Conservation (phyloP, 1,140 invertebrate genomes). For the Heterodera carotae region DNA sequence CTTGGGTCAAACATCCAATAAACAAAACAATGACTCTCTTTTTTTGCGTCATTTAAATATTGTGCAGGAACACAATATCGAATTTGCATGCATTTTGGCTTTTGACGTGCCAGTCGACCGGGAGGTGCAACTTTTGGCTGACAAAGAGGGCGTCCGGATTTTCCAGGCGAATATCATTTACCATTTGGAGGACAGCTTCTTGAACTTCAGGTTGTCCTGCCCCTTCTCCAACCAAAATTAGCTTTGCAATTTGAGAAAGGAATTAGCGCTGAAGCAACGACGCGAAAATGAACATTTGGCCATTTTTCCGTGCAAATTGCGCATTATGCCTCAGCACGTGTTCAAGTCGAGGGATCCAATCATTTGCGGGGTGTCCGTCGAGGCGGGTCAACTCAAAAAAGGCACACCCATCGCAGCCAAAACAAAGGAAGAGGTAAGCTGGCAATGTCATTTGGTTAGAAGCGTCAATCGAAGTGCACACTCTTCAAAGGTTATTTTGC, state of each 20-base stretch:
- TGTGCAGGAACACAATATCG: slow-evolving; percentile 63
- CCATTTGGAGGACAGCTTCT: slow-evolving; percentile 97
- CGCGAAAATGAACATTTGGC: slow-evolving; percentile 93
- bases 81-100: slow-evolving; percentile 93
- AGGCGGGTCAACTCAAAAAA: slow-evolving; percentile 89
- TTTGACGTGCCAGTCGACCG: slow-evolving; percentile 98
- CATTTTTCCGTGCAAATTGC: slow-evolving; percentile 95
- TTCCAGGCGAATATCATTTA: slow-evolving; percentile 99
- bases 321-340: slow-evolving; percentile 82
- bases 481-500: slow-evolving; percentile 81
- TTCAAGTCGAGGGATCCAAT: slow-evolving; percentile 98
- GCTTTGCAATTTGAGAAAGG: slow-evolving; percentile 72
- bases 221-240: not conserved
- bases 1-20: too few species aligned
- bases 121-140: slow-evolving; percentile 95
- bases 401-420: slow-evolving; percentile 96
- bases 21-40: too few species aligned
- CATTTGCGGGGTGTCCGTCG: slow-evolving; percentile 89
- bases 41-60: too few species aligned
- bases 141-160: slow-evolving; percentile 88
- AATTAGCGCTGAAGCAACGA: slow-evolving; percentile 86
- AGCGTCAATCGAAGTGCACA: not conserved
- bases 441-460: slow-evolving; percentile 24
- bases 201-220: slow-evolving; percentile 72
- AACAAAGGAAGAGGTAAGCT: slow-evolving; percentile 78